A percentile compares a stretch with the other conserved stretches of the same genome.
These are phyloP conservation scores for Panthera leo DNA, from an alignment of 2,113 vertebrate genomes.

Conservation along the genomic window DNA sequence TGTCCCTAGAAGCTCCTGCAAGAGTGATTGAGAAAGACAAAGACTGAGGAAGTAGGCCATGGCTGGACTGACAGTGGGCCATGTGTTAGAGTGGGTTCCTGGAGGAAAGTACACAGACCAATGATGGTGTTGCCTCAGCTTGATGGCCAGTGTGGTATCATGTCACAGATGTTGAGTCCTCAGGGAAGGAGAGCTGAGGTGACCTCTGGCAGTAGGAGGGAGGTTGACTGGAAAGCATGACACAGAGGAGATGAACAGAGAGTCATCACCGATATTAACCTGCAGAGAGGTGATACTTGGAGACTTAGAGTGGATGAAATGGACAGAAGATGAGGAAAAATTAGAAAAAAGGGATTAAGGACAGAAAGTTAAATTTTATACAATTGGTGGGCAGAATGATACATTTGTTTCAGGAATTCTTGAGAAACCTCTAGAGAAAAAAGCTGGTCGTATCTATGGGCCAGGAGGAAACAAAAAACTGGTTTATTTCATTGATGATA, in stretches of 20 bases:
- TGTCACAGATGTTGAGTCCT: background rate
- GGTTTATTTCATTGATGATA: slow-evolving; percentile 88
- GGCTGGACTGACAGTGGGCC: background rate
- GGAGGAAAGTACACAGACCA: background rate
- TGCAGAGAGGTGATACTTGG: background rate
- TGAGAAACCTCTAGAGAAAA: slow-evolving; percentile 88
- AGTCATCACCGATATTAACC: background rate
- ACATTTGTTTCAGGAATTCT: slow-evolving; percentile 83
- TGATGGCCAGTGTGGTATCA: too few relatives aligned
- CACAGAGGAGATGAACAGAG: background rate
- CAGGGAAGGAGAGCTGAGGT: background rate
- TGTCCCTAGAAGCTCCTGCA: background rate
- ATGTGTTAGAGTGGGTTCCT: accelerated
- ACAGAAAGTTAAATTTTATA: background rate
- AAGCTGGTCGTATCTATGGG: slow-evolving; percentile 85
- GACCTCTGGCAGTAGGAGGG: background rate
- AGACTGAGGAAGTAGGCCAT: background rate
- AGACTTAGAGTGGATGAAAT: background rate
- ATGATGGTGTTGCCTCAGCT: accelerated
- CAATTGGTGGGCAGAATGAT: background rate
- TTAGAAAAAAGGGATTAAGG: background rate
- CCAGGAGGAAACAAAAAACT: slow-evolving; percentile 87
- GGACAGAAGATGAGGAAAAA: background rate
- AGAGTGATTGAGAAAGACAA: background rate
- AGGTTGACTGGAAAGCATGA: background rate